These are phyloP conservation scores for Eupeodes corollae DNA, from an alignment of 1,140 invertebrate species.

Conservation along the genomic window DNA sequence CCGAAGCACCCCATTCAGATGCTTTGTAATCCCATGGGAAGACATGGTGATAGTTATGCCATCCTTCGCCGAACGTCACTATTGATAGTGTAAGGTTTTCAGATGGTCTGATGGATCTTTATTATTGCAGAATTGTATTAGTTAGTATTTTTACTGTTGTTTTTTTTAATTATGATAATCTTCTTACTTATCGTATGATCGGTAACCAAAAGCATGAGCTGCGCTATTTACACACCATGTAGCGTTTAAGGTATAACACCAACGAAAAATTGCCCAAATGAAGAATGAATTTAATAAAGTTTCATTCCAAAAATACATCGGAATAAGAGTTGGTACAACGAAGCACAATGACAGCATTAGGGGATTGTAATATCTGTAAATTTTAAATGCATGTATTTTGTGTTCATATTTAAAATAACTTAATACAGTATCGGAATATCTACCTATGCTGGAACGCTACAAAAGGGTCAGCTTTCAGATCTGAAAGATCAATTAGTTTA, in stretches of 20 bases:
- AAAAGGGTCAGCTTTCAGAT: constrained; percentile 76
- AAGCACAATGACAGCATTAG: constrained; percentile 75
- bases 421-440: constrained; percentile 32
- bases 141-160: neutral
- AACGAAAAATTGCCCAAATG: constrained; percentile 68
- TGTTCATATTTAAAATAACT: neutral
- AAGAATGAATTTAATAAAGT: constrained; percentile 64
- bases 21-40: constrained; percentile 89
- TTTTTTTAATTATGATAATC: neutral
- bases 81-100: constrained; percentile 57
- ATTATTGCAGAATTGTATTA: too few species aligned
- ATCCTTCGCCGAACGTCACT: constrained; percentile 68
- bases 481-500: constrained; percentile 69
- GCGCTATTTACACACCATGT: constrained; percentile 93
- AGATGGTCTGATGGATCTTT: constrained; percentile 56
- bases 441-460: constrained; percentile 78
- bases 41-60: constrained; percentile 91
- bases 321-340: constrained; percentile 69
- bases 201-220: constrained; percentile 80
- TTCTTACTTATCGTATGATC: constrained; percentile 77
- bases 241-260: constrained; percentile 70
- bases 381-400: too few species aligned
- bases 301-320: constrained; percentile 75
- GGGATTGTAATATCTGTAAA: constrained; percentile 61
- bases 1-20: constrained; percentile 63